Percentiles rank a stretch among this genome's conserved stretches.
Evolutionary conservation across 2,888 invertebrate species (phyloP).

Genomic region (Acrocera orbiculus): DNA sequence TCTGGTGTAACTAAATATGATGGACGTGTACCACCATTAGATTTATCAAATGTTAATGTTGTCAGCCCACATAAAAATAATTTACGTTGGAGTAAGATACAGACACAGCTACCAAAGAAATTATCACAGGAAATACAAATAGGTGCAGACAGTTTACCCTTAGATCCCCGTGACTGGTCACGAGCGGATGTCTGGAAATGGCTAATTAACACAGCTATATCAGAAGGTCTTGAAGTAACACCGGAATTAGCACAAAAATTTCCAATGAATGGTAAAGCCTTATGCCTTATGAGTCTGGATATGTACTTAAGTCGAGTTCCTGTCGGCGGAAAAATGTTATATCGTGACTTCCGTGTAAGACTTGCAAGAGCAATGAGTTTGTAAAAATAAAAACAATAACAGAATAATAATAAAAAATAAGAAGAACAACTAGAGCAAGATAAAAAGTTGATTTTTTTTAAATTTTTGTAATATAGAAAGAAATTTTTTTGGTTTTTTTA

Average conservation of each 20-base stretch:
- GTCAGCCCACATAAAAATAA: constrained; percentile 21
- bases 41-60: constrained; percentile 25
- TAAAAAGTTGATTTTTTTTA: too few species aligned
- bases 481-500: too few species aligned
- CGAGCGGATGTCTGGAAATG: constrained; percentile 51
- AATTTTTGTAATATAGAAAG: too few species aligned
- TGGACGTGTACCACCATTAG: constrained; percentile 28
- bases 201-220: constrained; percentile 40
- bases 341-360: constrained; percentile 51
- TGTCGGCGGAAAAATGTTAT: constrained; percentile 44
- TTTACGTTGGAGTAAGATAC: constrained; percentile 15
- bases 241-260: constrained; percentile 37
- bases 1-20: constrained; percentile 26
- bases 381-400: too few species aligned
- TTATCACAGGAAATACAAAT: constrained; percentile 14
- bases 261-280: constrained; percentile 64
- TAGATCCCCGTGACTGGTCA: constrained; percentile 57
- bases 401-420: too few species aligned
- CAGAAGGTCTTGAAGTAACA: constrained; percentile 30
- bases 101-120: constrained; percentile 13
- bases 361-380: constrained; percentile 49
- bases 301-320: constrained; percentile 59
- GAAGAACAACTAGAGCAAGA: too few species aligned
- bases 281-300: constrained; percentile 57
- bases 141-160: constrained; percentile 25